phyloP scores from a whole-genome alignment of 2,888 invertebrate genomes.

The Agriopis leucophaearia region DNA sequence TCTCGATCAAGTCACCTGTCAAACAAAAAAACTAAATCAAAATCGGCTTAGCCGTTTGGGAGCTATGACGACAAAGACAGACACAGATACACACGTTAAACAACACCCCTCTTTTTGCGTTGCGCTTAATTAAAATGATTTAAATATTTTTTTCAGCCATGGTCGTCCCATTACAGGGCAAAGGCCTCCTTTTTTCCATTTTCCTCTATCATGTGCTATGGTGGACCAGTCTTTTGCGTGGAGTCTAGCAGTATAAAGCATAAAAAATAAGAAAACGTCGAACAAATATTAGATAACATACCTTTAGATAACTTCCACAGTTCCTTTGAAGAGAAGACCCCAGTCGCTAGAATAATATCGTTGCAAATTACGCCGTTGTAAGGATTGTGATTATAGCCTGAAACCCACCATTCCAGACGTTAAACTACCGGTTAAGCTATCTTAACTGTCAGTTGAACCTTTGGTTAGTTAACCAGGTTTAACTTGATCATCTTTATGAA shows the following conservation, averaged over 20 bases:
- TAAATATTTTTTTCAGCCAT: too few relatives aligned
- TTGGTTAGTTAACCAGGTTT: slow-evolving; percentile 1
- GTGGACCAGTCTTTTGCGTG: too few relatives aligned
- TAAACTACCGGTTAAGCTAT: slow-evolving; percentile 39
- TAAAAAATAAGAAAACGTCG: background rate
- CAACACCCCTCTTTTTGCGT: too few relatives aligned
- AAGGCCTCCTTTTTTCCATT: too few relatives aligned
- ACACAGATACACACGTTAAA: too few relatives aligned
- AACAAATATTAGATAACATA: slow-evolving; percentile 68
- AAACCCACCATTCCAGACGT: slow-evolving; percentile 68
- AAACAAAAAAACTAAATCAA: too few relatives aligned
- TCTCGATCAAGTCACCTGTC: too few relatives aligned
- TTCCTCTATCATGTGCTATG: too few relatives aligned
- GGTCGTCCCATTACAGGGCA: too few relatives aligned
- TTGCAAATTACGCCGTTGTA: slow-evolving; percentile 99
- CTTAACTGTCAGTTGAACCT: background rate
- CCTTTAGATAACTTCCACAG: slow-evolving; percentile 99
- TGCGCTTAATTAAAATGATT: too few relatives aligned
- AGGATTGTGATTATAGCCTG: slow-evolving; percentile 96
- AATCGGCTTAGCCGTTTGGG: too few relatives aligned
- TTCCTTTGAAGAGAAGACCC: slow-evolving; percentile 99
- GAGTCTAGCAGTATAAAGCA: background rate
- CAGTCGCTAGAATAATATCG: slow-evolving; percentile 99
- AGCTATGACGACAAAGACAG: too few relatives aligned
- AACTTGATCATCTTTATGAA: background rate